These are phyloP conservation scores for Poecilia gillii DNA, from an alignment of 2,797 vertebrate species.

Conservation along the genomic window DNA sequence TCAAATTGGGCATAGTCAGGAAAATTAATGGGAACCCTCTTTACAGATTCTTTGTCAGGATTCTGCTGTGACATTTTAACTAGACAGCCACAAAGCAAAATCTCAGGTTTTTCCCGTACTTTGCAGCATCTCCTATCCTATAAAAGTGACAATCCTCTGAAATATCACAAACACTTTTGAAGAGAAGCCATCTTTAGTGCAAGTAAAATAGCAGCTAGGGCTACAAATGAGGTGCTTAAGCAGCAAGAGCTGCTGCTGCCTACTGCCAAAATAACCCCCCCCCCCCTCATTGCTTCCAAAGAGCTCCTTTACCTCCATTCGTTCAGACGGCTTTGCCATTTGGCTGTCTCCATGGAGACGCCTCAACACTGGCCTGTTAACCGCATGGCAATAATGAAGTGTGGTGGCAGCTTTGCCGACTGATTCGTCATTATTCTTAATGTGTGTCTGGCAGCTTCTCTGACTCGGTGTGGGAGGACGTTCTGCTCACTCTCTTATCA, in stretches of 20 bases:
- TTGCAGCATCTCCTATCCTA: slow-evolving; percentile 41
- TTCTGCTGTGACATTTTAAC: slow-evolving; percentile 5
- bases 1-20: neutral
- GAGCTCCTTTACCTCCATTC: slow-evolving; percentile 66
- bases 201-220: slow-evolving; percentile 60
- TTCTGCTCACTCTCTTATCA: slow-evolving; percentile 17
- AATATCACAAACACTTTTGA: slow-evolving; percentile 62
- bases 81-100: slow-evolving; percentile 5
- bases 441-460: slow-evolving; percentile 58
- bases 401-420: slow-evolving; percentile 64
- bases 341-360: slow-evolving; percentile 71
- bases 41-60: neutral
- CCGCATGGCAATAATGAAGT: slow-evolving; percentile 65
- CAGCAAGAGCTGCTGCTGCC: slow-evolving; percentile 63
- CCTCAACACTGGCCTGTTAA: slow-evolving; percentile 63
- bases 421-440: slow-evolving; percentile 70
- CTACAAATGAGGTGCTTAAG: slow-evolving; percentile 72
- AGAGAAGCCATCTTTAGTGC: slow-evolving; percentile 60
- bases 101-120: slow-evolving; percentile 3
- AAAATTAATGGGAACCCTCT: neutral
- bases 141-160: slow-evolving; percentile 60
- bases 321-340: slow-evolving; percentile 63
- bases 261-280: slow-evolving; percentile 61
- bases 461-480: slow-evolving; percentile 35
- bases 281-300: slow-evolving; percentile 60